Base-by-base conservation (phyloP, 2,888 invertebrate species). In the Octodonta nipae region DNA sequence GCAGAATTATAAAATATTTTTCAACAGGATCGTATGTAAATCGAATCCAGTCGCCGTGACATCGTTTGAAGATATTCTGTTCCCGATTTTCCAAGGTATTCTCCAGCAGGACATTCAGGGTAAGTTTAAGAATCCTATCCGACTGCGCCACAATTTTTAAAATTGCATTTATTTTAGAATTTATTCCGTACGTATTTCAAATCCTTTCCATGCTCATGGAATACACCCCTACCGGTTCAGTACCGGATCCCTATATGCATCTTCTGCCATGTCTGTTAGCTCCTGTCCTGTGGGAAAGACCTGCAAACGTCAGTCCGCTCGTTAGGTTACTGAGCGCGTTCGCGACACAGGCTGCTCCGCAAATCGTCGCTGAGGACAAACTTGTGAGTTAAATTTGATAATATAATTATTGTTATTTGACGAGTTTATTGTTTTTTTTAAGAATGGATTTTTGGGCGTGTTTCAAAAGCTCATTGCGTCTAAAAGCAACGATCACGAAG, bases 181-280 rank as follows among this genome's bases (percentile, higher is more conserved):
- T 98, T 66, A 85, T 95, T 64, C 96, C 96, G 0, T 98, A 98
- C 63, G 89, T 93, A 28, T 95, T 98, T 61, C 98, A 98, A 84
- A 79, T 98, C 64, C 66, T 96, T 24, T 88, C 93, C 0, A 66
- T 95, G 12, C 65, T 95, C 34, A 69, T 96, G 64, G 93, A 93
- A 61, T 63, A 82, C 37, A 51, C 58, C 12, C 57, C 53, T 15
- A 50, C 49, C 34, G 67, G 67, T 3, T 60, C 68, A 14, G 70
- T 80, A 38, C 84, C 89, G 10, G 83, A 80, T 34, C 76, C 82
- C 0, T 98, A 96, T 66, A 79, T 85, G 66, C 79, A 78, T 3
- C 67, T 98, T 33, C 80, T 96, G 51, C 89, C 92, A 0, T 88
- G 85, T 55, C 67, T 98, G 11, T 66, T 98, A 46, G 74, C 84